Evolutionary conservation across 2,113 vertebrate species (phyloP), one percentile per base, ranked within the genome.

Genomic region (Mirounga angustirostris): DNA sequence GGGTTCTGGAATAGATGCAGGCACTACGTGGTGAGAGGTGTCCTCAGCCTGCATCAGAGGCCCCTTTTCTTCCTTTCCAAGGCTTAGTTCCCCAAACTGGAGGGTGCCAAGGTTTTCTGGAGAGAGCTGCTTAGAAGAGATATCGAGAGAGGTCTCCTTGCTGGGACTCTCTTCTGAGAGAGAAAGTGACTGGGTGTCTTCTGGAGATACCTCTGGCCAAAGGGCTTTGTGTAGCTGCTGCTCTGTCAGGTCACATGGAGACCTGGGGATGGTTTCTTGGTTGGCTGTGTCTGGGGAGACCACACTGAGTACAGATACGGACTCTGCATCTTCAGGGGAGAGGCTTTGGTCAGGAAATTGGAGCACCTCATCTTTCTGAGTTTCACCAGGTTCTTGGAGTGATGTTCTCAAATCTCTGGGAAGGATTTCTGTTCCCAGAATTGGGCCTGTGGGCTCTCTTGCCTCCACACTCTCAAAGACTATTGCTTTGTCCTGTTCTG

Each of bases 271-370:
- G 50, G 89, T 8, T 73, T 96, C 97, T 83, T 97, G 98, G 80
- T 90, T 84, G 94, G 97, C 97, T 94, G 56, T 83, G 78, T 97
- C 98, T 94, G 97, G 94, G 52, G 98, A 98, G 78, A 97, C 90
- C 95, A 98, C 85, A 36, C 97, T 99, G 89, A 97, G 96, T 80
- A 97, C 93, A 94, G 98, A 98, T 73, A 98, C 91, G 16, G 98
- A 98, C 93, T 98, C 98, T 93, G 97, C 95, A 43, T 98, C 98
- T 96, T 98, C 98, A 92, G 98, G 96, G 79, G 98, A 99, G 67
- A 97, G 91, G 43, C 95, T 94, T 88, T 14, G 90, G 18, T 97
- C 97, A 76, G 96, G 96, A 97, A 97, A 74, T 0, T 24, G 98
- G 52, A 98, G 96, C 22, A 97, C 69, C 21, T 89, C 91, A 10